phyloP scores from a whole-genome alignment of 1,140 invertebrate species.

The Solenopsis fugax region DNA sequence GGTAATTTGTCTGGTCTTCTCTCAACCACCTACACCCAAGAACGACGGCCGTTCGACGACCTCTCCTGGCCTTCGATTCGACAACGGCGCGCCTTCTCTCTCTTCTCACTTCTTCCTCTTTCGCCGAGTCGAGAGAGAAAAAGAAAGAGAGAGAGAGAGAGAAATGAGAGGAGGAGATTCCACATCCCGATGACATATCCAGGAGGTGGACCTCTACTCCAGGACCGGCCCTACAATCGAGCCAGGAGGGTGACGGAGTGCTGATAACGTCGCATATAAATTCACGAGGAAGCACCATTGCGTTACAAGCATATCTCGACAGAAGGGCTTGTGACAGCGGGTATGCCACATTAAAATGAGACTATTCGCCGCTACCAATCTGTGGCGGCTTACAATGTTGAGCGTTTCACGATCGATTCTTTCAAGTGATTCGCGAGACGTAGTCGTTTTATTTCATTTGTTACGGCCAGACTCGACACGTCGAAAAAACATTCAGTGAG shows the following conservation, averaged over 20 bases:
- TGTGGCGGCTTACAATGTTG: neutral
- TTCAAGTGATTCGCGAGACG: neutral
- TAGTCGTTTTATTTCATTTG: neutral
- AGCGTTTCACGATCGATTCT: neutral
- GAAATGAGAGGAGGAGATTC: constrained; percentile 40
- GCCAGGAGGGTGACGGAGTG: neutral
- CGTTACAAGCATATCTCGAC: constrained; percentile 3
- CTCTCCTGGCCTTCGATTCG: constrained; percentile 76
- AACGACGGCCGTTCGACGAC: constrained; percentile 74
- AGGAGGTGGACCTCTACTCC: constrained; percentile 29
- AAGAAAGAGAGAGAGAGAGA: constrained; percentile 23
- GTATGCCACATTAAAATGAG: constrained; percentile 31
- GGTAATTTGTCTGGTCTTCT: constrained; percentile 79
- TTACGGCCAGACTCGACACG: neutral
- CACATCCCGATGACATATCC: constrained; percentile 30
- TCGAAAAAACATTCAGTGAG: neutral
- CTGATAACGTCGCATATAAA: constrained; percentile 52
- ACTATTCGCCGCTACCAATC: neutral
- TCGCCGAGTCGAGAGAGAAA: neutral
- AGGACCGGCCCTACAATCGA: constrained; percentile 27
- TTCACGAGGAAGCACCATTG: constrained; percentile 33
- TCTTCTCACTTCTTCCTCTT: neutral
- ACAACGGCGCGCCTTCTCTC: constrained; percentile 63
- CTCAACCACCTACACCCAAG: constrained; percentile 74
- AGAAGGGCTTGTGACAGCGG: neutral